phyloP scores from a whole-genome alignment of 2,888 invertebrate genomes.

The Chironomus riparius region DNA sequence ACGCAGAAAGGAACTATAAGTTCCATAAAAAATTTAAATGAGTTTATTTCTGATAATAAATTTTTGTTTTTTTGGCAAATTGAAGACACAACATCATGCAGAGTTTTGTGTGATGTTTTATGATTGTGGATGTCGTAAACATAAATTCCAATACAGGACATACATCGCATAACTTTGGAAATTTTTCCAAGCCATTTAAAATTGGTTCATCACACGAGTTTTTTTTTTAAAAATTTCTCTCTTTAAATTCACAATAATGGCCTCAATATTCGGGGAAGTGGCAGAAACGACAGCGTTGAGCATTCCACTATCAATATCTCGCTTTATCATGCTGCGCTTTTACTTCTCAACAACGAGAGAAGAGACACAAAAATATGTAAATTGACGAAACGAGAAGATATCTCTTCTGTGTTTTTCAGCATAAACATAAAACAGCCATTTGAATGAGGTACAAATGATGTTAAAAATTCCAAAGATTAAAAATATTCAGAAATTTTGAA shows the following conservation, averaged over 20 bases:
- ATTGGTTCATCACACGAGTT: no score
- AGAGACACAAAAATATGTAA: not conserved
- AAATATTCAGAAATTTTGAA: not conserved
- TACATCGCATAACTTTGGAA: no score
- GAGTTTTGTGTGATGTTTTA: no score
- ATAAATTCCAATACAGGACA: no score
- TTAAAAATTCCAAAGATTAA: not conserved
- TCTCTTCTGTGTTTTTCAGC: not conserved
- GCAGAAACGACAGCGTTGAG: not conserved
- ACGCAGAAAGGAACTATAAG: not conserved
- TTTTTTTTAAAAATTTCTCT: no score
- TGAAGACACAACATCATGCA: not conserved
- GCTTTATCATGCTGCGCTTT: conserved; percentile 14
- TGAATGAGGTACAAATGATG: no score
- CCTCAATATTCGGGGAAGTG: not conserved
- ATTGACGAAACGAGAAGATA: not conserved
- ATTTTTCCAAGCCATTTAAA: no score
- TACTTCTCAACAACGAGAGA: not conserved
- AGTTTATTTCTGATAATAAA: not conserved
- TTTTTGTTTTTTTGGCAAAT: not conserved
- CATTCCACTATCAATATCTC: conserved; percentile 8
- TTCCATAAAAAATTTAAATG: not conserved
- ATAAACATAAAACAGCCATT: not conserved
- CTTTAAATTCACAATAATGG: not conserved
- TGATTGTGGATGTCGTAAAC: no score